phyloP scores from a whole-genome alignment of 2,113 vertebrate genomes.

The Donacobius atricapilla region DNA sequence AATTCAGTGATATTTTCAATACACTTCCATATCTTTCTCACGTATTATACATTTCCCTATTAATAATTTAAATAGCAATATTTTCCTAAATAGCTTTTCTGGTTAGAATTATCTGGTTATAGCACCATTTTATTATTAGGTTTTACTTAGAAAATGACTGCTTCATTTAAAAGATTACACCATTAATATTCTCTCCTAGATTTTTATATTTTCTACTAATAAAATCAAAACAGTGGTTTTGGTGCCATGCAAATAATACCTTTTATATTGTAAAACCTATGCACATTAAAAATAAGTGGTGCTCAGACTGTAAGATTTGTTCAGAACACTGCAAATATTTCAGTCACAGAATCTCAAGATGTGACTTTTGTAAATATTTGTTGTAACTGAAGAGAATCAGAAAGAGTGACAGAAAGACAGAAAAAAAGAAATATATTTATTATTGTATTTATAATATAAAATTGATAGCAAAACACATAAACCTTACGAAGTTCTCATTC shows the following conservation, averaged over 20 bases:
- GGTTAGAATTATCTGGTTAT: neutral
- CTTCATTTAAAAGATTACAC: neutral
- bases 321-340: neutral
- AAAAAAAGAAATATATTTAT: neutral
- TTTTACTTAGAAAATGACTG: neutral
- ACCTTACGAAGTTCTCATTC: neutral
- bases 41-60: neutral
- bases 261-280: neutral
- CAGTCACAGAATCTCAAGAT: neutral
- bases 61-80: neutral
- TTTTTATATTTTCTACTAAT: neutral
- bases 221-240: neutral
- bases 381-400: neutral
- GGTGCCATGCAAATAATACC: accelerated
- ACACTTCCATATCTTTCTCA: neutral
- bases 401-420: neutral
- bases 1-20: neutral
- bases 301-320: neutral
- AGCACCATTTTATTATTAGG: neutral
- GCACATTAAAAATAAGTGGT: neutral
- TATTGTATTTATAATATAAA: neutral
- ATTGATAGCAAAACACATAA: neutral
- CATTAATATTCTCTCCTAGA: neutral
- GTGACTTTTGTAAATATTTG: neutral
- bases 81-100: neutral